phyloP scores from a whole-genome alignment of 2,888 invertebrate genomes.

The Byasa hedistus region DNA sequence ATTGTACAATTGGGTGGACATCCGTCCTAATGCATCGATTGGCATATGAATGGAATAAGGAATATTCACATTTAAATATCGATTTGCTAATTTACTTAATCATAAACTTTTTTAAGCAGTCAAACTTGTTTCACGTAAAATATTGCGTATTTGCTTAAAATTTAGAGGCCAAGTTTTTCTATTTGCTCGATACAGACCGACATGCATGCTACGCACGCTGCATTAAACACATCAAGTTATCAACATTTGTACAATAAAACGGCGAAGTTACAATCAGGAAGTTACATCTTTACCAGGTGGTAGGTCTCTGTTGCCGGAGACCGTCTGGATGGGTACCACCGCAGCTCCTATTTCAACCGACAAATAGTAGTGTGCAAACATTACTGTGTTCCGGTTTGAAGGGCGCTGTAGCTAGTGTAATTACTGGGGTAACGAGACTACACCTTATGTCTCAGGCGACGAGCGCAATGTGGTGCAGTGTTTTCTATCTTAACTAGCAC shows the following conservation, averaged over 20 bases:
- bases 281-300: too few species aligned
- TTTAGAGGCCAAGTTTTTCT: slow-evolving; percentile 17
- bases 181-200: neutral
- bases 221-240: neutral
- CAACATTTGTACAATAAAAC: neutral
- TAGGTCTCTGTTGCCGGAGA: too few species aligned
- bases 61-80: neutral
- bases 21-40: neutral
- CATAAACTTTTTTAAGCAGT: neutral
- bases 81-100: neutral
- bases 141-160: slow-evolving; percentile 23
- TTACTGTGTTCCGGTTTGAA: too few species aligned
- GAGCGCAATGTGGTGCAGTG: too few species aligned
- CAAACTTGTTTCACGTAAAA: slow-evolving; percentile 23
- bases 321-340: too few species aligned
- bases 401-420: too few species aligned
- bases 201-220: neutral
- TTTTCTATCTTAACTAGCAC: too few species aligned
- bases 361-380: too few species aligned
- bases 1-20: too few species aligned
- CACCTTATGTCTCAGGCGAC: too few species aligned
- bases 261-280: neutral
- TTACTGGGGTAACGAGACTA: too few species aligned
- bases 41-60: neutral
- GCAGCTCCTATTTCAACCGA: too few species aligned